Evolutionary conservation across 2,797 vertebrate species (phyloP), one percentile per base, ranked within the genome.

Genomic region (Pantherophis vulpinus): DNA sequence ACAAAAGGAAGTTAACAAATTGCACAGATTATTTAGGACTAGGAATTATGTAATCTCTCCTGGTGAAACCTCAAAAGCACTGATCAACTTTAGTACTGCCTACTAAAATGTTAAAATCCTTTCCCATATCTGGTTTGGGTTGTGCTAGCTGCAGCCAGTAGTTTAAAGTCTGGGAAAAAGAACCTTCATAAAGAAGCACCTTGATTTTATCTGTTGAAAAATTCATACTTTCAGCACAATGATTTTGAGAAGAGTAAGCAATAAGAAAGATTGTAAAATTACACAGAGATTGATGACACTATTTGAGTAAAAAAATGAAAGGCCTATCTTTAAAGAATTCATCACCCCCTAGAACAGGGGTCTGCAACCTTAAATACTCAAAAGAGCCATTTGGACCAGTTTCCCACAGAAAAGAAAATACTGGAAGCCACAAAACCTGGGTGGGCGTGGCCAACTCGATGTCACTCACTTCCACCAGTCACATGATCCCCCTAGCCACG

Each of bases 1-100:
- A 90, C 2, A 90, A 95, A 37, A 59, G 74, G 94, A 95, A n/a
- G 3, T 93, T 90, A 88, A 92, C 61, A 29, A 94, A 89, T 92
- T 91, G 51, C 0, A 91, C 18, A 92, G 83, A 86, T 91, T 93
- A 94, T 55, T 92, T 58, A 94, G 92, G 87, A 87, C n/a, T 25
- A 92, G 42, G 92, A 74, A 93, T 56, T 79, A 8, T 92, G 23
- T 47, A 27, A 93, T 93, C 91, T 55, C 83, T 60, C 61, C 61
- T 42, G 14, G 90, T 88, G 54, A 91, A 83, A 20, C 83, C 93
- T 37, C 25, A 47, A 60, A 60, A 87, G 23, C 29, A 89, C 58
- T 66, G 7, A 63, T 47, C 86, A 70, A 58, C 55, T 27, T 23
- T 37, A 88, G 4, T 51, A 10, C 18, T 94, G 54, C 29, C n/a